phyloP scores from a whole-genome alignment of 2,113 vertebrate species.

The Aegotheles bennettii region DNA sequence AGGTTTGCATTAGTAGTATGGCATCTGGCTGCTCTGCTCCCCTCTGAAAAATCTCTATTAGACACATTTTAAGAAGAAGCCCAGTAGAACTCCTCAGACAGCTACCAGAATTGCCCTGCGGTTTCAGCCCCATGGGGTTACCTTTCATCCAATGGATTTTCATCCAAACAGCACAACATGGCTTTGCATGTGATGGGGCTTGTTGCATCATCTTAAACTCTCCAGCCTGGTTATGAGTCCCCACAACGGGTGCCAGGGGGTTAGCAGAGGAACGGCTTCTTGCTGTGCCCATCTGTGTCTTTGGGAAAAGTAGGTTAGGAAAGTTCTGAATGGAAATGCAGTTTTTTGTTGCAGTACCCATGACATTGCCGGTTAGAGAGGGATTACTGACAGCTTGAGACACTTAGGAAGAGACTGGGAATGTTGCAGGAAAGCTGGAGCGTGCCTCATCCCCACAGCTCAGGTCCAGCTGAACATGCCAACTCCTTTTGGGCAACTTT shows the following conservation, averaged over 20 bases:
- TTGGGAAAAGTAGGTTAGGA: background rate
- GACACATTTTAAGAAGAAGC: background rate
- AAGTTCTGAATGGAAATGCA: background rate
- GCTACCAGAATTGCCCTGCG: background rate
- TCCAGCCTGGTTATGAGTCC: background rate
- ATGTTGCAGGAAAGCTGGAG: background rate
- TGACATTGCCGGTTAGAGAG: background rate
- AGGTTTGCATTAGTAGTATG: background rate
- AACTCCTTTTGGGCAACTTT: background rate
- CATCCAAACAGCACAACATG: background rate
- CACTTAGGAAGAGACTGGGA: background rate
- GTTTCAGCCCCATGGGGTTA: background rate
- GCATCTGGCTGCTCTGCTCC: background rate
- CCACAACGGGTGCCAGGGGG: fast-evolving
- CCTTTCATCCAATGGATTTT: background rate
- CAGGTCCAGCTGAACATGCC: background rate
- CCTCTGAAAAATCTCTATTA: background rate
- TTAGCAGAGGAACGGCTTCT: background rate
- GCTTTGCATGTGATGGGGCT: fast-evolving
- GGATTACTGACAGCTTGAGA: background rate
- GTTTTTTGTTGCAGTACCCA: background rate
- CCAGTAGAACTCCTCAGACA: background rate
- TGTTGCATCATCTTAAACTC: background rate
- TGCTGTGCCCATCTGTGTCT: background rate
- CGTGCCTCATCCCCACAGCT: background rate